phyloP scores from a whole-genome alignment of 1,140 invertebrate genomes.

The Dermatophagoides farinae region DNA sequence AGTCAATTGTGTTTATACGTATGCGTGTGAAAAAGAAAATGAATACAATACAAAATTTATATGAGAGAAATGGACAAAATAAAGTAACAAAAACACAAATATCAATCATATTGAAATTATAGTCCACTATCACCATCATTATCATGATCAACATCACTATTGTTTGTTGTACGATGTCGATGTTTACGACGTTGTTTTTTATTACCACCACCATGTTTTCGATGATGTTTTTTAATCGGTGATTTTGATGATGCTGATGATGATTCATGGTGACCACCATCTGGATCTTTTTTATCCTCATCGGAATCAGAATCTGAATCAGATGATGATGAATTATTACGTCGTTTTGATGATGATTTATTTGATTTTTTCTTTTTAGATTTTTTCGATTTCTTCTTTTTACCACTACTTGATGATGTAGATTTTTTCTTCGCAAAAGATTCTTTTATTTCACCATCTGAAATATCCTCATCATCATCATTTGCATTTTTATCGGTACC shows the following conservation, averaged over 20 bases:
- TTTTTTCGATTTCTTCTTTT: slow-evolving; percentile 1
- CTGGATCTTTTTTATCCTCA: background rate
- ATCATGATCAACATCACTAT: background rate
- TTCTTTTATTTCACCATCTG: background rate
- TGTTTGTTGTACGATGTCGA: background rate
- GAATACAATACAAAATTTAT: too few species aligned
- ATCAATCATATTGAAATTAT: too few species aligned
- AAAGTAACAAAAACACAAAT: too few species aligned
- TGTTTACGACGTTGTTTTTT: background rate
- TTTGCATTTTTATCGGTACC: background rate
- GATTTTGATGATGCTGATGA: background rate
- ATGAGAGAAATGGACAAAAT: too few species aligned
- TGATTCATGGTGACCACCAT: background rate
- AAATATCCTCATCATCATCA: background rate
- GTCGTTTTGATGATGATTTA: background rate
- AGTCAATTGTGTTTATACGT: too few species aligned
- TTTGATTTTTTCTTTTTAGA: background rate
- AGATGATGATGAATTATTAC: background rate
- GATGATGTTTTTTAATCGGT: background rate
- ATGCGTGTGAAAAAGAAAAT: too few species aligned
- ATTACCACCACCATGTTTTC: background rate
- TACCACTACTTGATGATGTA: background rate
- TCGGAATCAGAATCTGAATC: background rate
- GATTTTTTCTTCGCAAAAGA: too few species aligned
- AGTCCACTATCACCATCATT: background rate